Evolutionary conservation across 2,888 invertebrate genomes (phyloP).

Genomic region (Amphiduros pacificus): DNA sequence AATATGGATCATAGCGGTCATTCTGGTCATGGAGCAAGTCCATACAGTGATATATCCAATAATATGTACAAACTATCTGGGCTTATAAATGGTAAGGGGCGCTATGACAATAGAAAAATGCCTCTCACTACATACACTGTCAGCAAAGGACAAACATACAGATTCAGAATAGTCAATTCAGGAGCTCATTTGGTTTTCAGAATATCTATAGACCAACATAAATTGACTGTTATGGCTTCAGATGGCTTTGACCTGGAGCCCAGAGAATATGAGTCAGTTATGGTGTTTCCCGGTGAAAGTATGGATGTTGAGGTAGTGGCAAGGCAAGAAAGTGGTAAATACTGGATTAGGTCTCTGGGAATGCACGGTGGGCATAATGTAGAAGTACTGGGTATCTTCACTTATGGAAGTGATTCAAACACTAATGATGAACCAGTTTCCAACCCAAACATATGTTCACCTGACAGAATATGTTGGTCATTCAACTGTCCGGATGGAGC

Average conservation of each 20-base stretch:
- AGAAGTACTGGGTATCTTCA: neutral
- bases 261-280: neutral
- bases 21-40: neutral
- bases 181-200: constrained; percentile 1
- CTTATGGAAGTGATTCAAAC: neutral
- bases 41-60: neutral
- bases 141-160: neutral
- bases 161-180: neutral
- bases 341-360: constrained; percentile 3
- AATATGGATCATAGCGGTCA: too few species aligned
- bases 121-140: neutral
- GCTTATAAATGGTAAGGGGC: constrained; percentile 9
- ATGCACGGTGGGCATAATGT: neutral
- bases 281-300: constrained; percentile 4
- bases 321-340: neutral
- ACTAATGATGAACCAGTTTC: constrained; percentile 1
- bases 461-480: neutral
- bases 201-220: constrained; percentile 3
- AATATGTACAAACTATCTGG: neutral
- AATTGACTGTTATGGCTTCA: constrained; percentile 1
- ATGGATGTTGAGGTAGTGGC: neutral
- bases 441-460: neutral
- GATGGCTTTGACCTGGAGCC: constrained; percentile 4
- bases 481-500: constrained; percentile 9
- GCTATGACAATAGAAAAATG: neutral